Conservation (phyloP, 2,113 vertebrate genomes). For the Chaetodon auriga region DNA sequence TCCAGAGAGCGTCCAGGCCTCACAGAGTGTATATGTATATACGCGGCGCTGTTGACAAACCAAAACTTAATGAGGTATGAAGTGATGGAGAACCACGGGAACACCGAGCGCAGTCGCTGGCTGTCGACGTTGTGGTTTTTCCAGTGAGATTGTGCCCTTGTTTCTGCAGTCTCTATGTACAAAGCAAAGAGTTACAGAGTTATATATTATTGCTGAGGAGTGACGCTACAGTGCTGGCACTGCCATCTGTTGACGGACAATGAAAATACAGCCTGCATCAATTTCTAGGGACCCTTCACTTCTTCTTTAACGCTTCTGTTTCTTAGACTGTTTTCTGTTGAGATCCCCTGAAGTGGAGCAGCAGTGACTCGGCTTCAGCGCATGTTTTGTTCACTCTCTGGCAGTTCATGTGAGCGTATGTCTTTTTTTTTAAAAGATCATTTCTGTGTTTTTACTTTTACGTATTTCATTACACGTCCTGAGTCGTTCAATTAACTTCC, state of each 20-base stretch:
- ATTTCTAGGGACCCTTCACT: conserved; percentile 59
- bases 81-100: conserved; percentile 10
- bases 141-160: conserved; percentile 33
- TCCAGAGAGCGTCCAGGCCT: conserved; percentile 33
- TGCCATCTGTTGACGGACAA: conserved; percentile 82
- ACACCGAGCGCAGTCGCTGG: neutral
- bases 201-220: conserved; percentile 71
- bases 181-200: conserved; percentile 63
- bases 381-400: conserved; percentile 45
- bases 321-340: conserved; percentile 5
- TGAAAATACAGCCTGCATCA: conserved; percentile 74
- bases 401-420: conserved; percentile 27
- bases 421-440: conserved; percentile 9
- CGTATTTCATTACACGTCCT: conserved; percentile 56
- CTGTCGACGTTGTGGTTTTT: conserved; percentile 17
- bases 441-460: conserved; percentile 46
- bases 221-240: conserved; percentile 84
- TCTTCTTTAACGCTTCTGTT: conserved; percentile 18
- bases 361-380: conserved; percentile 27
- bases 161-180: conserved; percentile 61
- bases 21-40: conserved; percentile 49
- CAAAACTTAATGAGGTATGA: conserved; percentile 44
- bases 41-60: conserved; percentile 51
- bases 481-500: conserved; percentile 55
- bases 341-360: conserved; percentile 30